Conservation (phyloP, 2,113 vertebrate genomes). For the Microcebus murinus region DNA sequence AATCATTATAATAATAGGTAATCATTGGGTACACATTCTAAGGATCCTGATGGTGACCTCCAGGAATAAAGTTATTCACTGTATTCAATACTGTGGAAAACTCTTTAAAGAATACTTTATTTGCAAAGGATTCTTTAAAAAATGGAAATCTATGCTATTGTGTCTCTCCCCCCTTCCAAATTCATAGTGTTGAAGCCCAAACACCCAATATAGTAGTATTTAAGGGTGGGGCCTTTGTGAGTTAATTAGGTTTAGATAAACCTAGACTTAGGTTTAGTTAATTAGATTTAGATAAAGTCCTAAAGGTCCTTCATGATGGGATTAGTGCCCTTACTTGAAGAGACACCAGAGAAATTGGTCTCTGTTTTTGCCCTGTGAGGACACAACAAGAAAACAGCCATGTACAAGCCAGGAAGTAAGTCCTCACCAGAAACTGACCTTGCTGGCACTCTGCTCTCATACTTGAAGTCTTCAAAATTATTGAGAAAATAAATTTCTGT, state of each 20-base stretch:
- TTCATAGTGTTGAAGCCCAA: not conserved
- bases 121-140: not conserved
- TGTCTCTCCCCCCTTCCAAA: not conserved
- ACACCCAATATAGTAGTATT: not conserved
- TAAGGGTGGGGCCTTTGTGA: not conserved
- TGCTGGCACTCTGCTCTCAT: not conserved
- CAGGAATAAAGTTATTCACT: not conserved
- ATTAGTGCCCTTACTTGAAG: not conserved
- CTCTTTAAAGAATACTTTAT: not conserved
- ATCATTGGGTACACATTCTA: not conserved
- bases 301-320: not conserved
- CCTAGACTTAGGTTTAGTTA: not conserved
- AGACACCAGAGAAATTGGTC: not conserved
- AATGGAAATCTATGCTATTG: not conserved
- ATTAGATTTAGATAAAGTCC: not conserved
- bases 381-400: not conserved
- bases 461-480: not conserved
- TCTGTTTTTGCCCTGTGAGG: not conserved
- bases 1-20: not conserved
- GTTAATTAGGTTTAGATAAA: not conserved
- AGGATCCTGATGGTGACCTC: not conserved
- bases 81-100: not conserved
- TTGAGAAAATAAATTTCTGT: not conserved
- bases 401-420: not conserved
- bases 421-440: not conserved